phyloP scores from a whole-genome alignment of 2,888 invertebrate species.

The Microctonus aethiopoides region DNA sequence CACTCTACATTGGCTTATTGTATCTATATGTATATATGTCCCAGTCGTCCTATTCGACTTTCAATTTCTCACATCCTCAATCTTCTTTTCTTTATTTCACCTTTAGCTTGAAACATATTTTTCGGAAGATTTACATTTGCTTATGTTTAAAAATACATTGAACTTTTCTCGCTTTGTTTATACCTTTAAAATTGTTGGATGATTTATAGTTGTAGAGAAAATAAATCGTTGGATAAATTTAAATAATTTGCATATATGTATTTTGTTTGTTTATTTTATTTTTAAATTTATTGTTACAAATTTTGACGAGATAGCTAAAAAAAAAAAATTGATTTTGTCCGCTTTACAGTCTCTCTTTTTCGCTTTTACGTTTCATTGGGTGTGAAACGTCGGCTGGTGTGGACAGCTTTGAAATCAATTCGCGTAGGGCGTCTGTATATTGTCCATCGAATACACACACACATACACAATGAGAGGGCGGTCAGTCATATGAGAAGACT shows the following conservation, averaged over 20 bases:
- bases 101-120: not conserved
- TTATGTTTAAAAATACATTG: not conserved
- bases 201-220: too few species aligned
- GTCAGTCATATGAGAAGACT: conserved; percentile 27
- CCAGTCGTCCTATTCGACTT: conserved; percentile 27
- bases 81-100: not conserved
- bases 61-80: conserved; percentile 3
- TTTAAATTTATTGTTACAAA: too few species aligned
- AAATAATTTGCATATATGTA: too few species aligned
- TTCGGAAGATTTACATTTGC: not conserved
- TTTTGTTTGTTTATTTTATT: too few species aligned
- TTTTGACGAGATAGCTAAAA: too few species aligned
- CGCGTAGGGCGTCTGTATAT: conserved; percentile 16
- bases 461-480: conserved; percentile 1
- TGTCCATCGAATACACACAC: too few species aligned
- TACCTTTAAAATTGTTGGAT: too few species aligned
- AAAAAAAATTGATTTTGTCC: too few species aligned
- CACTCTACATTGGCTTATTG: conserved; percentile 37
- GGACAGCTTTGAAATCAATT: conserved; percentile 31
- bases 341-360: not conserved
- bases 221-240: too few species aligned
- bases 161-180: too few species aligned
- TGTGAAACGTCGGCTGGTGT: conserved; percentile 18
- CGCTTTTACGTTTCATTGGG: not conserved
- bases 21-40: conserved; percentile 43